Percentiles rank a stretch among this genome's conserved stretches.
phyloP scores from a whole-genome alignment of 2,797 vertebrate species.

The Chaetophractus vellerosus region DNA sequence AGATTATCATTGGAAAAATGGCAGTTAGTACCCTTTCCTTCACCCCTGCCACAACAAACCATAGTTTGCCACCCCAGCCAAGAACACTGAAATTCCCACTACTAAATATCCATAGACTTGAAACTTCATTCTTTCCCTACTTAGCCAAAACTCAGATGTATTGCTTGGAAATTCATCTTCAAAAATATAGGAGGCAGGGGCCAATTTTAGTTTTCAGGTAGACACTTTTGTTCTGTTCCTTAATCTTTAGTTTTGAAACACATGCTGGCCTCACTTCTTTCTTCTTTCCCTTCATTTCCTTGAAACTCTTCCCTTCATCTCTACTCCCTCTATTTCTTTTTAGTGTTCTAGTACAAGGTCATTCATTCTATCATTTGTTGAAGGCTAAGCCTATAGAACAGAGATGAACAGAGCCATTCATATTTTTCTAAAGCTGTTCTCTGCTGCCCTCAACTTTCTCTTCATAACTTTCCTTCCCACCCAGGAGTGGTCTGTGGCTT shows the following conservation, averaged over 20 bases:
- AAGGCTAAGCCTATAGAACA: neutral
- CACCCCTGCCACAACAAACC: neutral
- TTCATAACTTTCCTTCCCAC: neutral
- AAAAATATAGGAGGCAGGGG: neutral
- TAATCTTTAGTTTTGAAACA: neutral
- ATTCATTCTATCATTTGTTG: neutral
- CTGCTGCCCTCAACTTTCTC: neutral
- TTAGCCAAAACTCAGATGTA: neutral
- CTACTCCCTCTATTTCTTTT: neutral
- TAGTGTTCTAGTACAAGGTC: neutral
- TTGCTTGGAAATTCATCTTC: neutral
- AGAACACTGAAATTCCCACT: neutral
- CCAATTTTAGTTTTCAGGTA: neutral
- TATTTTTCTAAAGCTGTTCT: neutral
- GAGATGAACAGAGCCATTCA: neutral
- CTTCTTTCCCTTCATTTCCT: neutral
- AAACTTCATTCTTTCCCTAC: neutral
- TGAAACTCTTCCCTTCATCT: neutral
- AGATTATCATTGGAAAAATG: neutral
- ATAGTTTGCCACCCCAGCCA: neutral
- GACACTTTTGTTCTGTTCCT: neutral
- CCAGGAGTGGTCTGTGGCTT: neutral
- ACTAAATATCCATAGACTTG: neutral
- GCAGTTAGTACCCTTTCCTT: neutral
- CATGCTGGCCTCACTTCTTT: neutral